phyloP scores from a whole-genome alignment of 2,888 invertebrate species.

The Nomada hirtipes region DNA sequence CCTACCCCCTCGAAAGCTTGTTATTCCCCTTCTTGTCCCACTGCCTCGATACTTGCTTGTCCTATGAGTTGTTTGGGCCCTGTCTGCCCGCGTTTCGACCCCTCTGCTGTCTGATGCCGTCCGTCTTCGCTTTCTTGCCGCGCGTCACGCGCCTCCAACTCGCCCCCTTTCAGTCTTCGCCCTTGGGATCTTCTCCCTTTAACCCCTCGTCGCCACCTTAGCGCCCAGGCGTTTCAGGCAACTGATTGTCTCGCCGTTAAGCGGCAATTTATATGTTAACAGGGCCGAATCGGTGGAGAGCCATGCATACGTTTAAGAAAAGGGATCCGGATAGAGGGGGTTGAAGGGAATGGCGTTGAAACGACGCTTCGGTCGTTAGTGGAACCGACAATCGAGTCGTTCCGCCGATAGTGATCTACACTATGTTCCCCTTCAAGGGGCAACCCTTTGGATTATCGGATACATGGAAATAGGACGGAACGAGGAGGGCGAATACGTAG shows the following conservation, averaged over 20 bases:
- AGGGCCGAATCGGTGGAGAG: slow-evolving; percentile 79
- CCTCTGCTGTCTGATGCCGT: neutral
- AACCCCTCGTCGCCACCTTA: slow-evolving; percentile 62
- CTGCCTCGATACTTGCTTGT: slow-evolving; percentile 10
- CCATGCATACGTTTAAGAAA: slow-evolving; percentile 79
- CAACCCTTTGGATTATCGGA: slow-evolving; percentile 34
- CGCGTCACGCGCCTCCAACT: slow-evolving; percentile 3
- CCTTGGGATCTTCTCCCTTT: slow-evolving; percentile 15
- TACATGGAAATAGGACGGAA: slow-evolving; percentile 25
- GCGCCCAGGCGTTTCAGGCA: slow-evolving; percentile 52
- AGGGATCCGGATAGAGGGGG: slow-evolving; percentile 21
- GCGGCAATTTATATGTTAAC: slow-evolving; percentile 83
- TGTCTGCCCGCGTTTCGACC: neutral
- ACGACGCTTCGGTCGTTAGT: slow-evolving; percentile 61
- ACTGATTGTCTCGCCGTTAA: slow-evolving; percentile 79
- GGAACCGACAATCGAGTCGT: slow-evolving; percentile 44
- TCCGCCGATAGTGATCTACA: slow-evolving; percentile 38
- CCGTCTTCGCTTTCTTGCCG: slow-evolving; percentile 29
- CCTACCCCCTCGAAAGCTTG: neutral
- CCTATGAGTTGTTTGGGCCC: slow-evolving; percentile 31
- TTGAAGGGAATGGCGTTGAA: slow-evolving; percentile 21
- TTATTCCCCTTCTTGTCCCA: slow-evolving; percentile 41
- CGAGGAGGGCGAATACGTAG: slow-evolving; percentile 2
- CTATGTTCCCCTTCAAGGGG: neutral
- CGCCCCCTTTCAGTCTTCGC: neutral